Conservation (phyloP, 2,888 invertebrate genomes). For the Teinopalpus imperialis region DNA sequence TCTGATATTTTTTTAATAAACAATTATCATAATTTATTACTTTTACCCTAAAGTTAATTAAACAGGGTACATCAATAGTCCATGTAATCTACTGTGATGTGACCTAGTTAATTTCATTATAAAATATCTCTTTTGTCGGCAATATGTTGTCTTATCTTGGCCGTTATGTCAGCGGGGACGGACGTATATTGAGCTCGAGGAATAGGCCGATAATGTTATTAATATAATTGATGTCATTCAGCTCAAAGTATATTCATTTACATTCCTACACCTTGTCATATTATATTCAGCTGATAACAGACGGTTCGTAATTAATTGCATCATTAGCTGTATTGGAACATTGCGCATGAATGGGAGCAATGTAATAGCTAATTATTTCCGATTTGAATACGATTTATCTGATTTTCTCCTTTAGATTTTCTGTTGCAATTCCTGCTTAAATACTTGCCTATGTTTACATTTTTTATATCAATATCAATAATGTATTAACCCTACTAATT, state of each 20-base stretch:
- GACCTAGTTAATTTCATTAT: conserved; percentile 17
- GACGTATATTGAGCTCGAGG: conserved; percentile 33
- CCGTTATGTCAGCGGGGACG: conserved; percentile 23
- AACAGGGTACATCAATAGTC: too few species aligned
- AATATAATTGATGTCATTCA: conserved; percentile 35
- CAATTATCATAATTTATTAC: too few species aligned
- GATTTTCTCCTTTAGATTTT: neutral
- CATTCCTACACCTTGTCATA: conserved; percentile 13
- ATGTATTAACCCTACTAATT: too few species aligned
- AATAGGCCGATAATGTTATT: conserved; percentile 36
- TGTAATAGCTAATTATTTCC: conserved; percentile 1
- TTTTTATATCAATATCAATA: too few species aligned
- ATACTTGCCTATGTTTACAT: too few species aligned
- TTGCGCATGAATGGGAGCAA: neutral
- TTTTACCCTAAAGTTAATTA: too few species aligned
- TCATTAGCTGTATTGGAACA: conserved; percentile 10
- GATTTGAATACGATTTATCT: neutral
- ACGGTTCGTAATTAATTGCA: conserved; percentile 19
- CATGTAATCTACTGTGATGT: neutral
- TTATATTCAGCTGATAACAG: conserved; percentile 9
- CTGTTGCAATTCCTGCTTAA: too few species aligned
- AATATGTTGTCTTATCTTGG: conserved; percentile 27
- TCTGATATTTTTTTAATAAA: too few species aligned
- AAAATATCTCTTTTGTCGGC: conserved; percentile 27
- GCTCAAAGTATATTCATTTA: conserved; percentile 17